Evolutionary conservation across 1,140 invertebrate genomes (phyloP).

Genomic region (Papilio dardanus): DNA sequence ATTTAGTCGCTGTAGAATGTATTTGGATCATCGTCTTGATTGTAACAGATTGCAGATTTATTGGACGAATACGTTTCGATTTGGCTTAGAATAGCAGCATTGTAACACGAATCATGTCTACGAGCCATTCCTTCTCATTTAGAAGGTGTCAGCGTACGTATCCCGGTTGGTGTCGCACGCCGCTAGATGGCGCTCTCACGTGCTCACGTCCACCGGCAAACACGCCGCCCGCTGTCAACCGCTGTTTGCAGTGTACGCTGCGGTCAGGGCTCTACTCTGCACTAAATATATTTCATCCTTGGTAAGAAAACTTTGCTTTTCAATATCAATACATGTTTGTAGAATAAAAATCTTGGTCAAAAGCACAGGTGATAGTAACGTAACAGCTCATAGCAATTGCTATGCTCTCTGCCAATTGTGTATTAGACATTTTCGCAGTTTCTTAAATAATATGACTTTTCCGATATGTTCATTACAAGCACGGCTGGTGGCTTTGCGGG

Average conservation of each 20-base stretch:
- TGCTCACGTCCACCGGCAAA: slow-evolving; percentile 84
- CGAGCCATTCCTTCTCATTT: slow-evolving; percentile 48
- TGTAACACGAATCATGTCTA: slow-evolving; percentile 18
- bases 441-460: neutral
- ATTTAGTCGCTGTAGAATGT: neutral
- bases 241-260: slow-evolving; percentile 87
- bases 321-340: neutral
- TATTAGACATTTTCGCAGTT: too few species aligned
- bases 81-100: neutral
- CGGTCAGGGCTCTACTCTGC: slow-evolving; percentile 85
- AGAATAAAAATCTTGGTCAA: neutral
- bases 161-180: slow-evolving; percentile 85
- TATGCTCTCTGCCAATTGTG: too few species aligned
- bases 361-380: too few species aligned
- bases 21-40: neutral
- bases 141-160: slow-evolving; percentile 85
- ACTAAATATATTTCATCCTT: slow-evolving; percentile 87
- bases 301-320: slow-evolving; percentile 47
- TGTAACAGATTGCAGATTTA: slow-evolving; percentile 12
- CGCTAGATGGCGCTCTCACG: slow-evolving; percentile 86
- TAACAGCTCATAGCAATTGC: too few species aligned
- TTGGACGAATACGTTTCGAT: neutral
- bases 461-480: neutral
- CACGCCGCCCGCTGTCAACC: slow-evolving; percentile 88
- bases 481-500: slow-evolving; percentile 72